These are phyloP conservation scores for Xylocampa areola DNA, from an alignment of 2,888 invertebrate species.

Conservation along the genomic window DNA sequence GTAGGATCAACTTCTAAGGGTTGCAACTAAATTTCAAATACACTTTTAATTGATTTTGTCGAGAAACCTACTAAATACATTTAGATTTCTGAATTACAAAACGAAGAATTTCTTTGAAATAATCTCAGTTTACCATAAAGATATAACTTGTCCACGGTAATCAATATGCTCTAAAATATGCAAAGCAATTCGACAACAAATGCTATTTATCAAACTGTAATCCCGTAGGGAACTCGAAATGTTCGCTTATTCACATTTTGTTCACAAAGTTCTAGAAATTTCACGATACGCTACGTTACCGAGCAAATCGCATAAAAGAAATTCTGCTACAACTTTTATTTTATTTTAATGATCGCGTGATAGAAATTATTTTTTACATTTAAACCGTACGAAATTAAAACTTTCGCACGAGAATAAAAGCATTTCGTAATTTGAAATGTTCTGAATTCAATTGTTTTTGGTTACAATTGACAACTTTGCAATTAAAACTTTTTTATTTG, in stretches of 20 bases:
- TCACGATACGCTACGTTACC: slow-evolving; percentile 1
- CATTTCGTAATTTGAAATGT: slow-evolving; percentile 18
- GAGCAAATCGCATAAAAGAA: slow-evolving; percentile 14
- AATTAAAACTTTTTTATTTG: slow-evolving; percentile 47
- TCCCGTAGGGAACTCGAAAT: slow-evolving; percentile 15
- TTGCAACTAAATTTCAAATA: too few species aligned
- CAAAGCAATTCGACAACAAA: slow-evolving; percentile 27
- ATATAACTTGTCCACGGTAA: slow-evolving; percentile 1
- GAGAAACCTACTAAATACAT: too few species aligned
- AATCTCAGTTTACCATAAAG: slow-evolving; percentile 12
- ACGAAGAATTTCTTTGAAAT: background rate
- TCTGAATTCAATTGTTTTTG: slow-evolving; percentile 16
- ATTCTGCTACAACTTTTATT: slow-evolving; percentile 5
- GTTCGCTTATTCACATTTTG: slow-evolving; percentile 9
- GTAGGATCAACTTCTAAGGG: too few species aligned
- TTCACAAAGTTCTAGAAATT: slow-evolving; percentile 20
- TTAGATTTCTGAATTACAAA: too few species aligned
- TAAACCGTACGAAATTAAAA: slow-evolving; percentile 17
- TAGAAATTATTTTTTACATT: slow-evolving; percentile 22
- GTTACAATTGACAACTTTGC: slow-evolving; percentile 15
- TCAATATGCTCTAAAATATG: slow-evolving; percentile 22
- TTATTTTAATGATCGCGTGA: slow-evolving; percentile 30
- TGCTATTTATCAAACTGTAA: slow-evolving; percentile 28
- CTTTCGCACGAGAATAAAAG: slow-evolving; percentile 13
- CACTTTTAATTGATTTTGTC: too few species aligned